A percentile compares a stretch with the other conserved stretches of the same genome.
Conservation (phyloP, 2,888 invertebrate species). For the Epistrophe grossulariae region DNA sequence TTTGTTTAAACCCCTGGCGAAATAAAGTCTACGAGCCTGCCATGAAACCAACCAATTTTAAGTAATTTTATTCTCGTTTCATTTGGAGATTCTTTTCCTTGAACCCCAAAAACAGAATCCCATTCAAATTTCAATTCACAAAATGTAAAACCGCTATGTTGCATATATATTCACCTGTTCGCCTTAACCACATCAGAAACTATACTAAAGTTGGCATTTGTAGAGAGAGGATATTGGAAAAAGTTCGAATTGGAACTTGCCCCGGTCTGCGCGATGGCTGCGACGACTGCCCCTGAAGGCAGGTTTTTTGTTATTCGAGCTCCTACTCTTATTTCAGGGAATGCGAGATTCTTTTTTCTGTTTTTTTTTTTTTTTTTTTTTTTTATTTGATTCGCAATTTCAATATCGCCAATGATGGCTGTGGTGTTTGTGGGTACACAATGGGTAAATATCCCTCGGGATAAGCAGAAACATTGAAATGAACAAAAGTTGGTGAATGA, state of each 20-base stretch:
- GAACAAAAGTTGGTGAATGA: conserved; percentile 61
- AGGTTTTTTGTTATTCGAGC: conserved; percentile 21
- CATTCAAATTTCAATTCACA: conserved; percentile 35
- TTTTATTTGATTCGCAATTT: conserved; percentile 57
- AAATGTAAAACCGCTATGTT: conserved; percentile 61
- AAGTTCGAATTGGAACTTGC: conserved; percentile 64
- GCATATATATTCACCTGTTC: conserved; percentile 65
- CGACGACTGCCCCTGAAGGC: conserved; percentile 20
- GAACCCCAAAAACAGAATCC: not conserved
- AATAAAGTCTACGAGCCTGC: not conserved
- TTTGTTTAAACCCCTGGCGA: not conserved
- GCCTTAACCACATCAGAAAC: conserved; percentile 50
- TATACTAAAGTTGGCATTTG: conserved; percentile 37
- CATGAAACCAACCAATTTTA: conserved; percentile 46
- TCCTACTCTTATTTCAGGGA: conserved; percentile 29
- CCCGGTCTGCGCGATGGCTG: conserved; percentile 2
- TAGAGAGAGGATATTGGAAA: conserved; percentile 70
- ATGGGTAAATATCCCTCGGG: conserved; percentile 72
- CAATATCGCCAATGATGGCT: conserved; percentile 67
- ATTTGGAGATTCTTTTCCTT: conserved; percentile 15
- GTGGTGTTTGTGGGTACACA: conserved; percentile 69
- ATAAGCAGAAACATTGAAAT: conserved; percentile 72
- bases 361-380: conserved; percentile 21
- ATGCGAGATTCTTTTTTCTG: not conserved
- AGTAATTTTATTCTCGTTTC: conserved; percentile 64